Evolutionary conservation across 2,797 vertebrate species (phyloP), one percentile per base, ranked within the genome.

Genomic region (Geotrypetes seraphini): DNA sequence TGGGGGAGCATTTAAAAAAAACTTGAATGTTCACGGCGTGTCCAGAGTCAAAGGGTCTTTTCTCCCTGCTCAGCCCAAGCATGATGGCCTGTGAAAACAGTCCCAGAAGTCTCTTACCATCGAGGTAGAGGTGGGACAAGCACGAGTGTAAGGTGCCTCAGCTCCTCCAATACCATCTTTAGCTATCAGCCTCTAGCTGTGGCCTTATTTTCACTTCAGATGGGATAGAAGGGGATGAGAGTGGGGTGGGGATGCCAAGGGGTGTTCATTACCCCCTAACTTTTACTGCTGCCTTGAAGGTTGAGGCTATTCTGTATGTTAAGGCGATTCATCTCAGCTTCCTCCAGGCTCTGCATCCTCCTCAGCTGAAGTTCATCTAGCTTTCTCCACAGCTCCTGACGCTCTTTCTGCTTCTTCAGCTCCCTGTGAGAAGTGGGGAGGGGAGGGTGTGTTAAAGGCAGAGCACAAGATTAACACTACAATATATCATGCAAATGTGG

Each of bases 311-410:
- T 83, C 60, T 86, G 87, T 51, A 86, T 71, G 71, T 88, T 83
- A 53, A 83, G 79, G 63, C 85, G 83, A 63, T 89, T 89, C 48
- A 85, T 64, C 31, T 81, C 79, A 12, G 80, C 77, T 60, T 92
- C 89, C 3, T 78, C 83, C 34, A 86, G 54, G 58, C 84, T 87
- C 70, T 87, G 88, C 55, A 89, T 73, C 59, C 82, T 78, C 32
- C 86, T 82, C 39, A 91, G 84, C 71, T 84, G 83, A 25, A 88
- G 72, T 43, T 91, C 89, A 31, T 93, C 89, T 66, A 92, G 63
- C 33, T 78, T 82, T 48, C 73, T 73, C 91, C 91, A 92, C 21
- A 92, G 79, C 43, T 93, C 89, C 2, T 75, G 53, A 3, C 89
- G 79, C 39, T 93, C 91, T 47, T 61, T 59, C 30, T 90, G 88